These are phyloP conservation scores for Dendrolimus punctatus DNA, from an alignment of 1,140 invertebrate genomes.

Conservation along the genomic window DNA sequence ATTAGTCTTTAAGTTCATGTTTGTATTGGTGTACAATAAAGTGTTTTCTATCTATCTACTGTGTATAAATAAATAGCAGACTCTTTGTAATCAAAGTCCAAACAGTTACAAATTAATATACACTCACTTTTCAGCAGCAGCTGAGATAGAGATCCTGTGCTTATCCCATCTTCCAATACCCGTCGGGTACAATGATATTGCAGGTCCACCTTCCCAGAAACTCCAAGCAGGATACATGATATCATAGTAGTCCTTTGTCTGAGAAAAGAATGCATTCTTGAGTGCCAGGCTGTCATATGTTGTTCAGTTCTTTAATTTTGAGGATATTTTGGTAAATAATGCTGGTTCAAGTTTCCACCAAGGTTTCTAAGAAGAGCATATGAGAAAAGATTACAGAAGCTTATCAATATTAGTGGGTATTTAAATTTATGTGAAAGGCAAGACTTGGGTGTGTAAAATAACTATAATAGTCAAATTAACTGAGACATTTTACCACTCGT, in stretches of 20 bases:
- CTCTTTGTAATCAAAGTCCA: background rate
- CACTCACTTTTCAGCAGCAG: conserved; percentile 74
- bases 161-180: conserved; percentile 95
- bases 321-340: too few species aligned
- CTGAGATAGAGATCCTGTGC: conserved; percentile 80
- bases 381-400: too few species aligned
- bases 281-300: too few species aligned
- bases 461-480: background rate
- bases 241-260: conserved; percentile 88
- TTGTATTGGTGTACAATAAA: too few species aligned
- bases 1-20: too few species aligned
- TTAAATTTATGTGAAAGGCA: background rate
- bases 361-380: too few species aligned
- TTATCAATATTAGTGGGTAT: background rate
- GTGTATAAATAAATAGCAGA: conserved; percentile 2
- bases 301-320: too few species aligned
- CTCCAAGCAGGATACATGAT: conserved; percentile 98
- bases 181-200: conserved; percentile 92
- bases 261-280: conserved; percentile 18
- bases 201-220: conserved; percentile 98
- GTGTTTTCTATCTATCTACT: too few species aligned
- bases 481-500: background rate
- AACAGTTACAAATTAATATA: conserved; percentile 1
- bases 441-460: background rate
- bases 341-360: too few species aligned